phyloP scores from a whole-genome alignment of 2,797 vertebrate genomes.

The Lemur catta region DNA sequence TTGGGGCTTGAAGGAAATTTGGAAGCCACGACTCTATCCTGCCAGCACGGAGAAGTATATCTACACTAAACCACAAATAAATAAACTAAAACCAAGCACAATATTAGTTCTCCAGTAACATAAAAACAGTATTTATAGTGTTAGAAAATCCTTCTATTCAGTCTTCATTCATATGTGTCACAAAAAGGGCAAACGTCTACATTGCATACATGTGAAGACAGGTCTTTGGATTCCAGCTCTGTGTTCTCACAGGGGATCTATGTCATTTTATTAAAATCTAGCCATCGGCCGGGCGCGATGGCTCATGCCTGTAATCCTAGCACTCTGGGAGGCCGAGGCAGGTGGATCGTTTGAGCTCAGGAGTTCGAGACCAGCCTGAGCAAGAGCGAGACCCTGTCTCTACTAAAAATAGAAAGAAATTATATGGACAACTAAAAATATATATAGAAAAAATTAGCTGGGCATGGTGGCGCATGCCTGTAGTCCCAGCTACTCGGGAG shows the following conservation, averaged over 20 bases:
- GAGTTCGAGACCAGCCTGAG: too few species aligned
- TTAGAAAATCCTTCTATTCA: slow-evolving; percentile 10
- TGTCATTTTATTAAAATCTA: neutral
- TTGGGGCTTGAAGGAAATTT: neutral
- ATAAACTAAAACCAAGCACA: neutral
- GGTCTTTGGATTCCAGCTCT: slow-evolving; percentile 8
- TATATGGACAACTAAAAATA: too few species aligned
- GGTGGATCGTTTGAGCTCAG: too few species aligned
- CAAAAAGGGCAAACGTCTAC: neutral
- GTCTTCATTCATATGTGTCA: neutral
- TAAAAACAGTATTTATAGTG: neutral
- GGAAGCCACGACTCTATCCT: neutral
- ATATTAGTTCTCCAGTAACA: neutral
- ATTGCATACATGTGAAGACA: neutral
- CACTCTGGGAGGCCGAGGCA: too few species aligned
- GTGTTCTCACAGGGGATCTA: neutral
- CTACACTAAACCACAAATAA: neutral
- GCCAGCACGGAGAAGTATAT: neutral
- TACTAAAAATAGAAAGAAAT: too few species aligned
- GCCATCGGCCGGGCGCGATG: too few species aligned
- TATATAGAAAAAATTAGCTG: too few species aligned
- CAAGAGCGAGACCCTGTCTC: too few species aligned
- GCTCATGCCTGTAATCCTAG: too few species aligned
- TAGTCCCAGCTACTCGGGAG: too few species aligned
- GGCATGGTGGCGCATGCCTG: too few species aligned